Evolutionary conservation across 2,113 vertebrate species (phyloP).

Genomic region (Peromyscus polionotus): DNA sequence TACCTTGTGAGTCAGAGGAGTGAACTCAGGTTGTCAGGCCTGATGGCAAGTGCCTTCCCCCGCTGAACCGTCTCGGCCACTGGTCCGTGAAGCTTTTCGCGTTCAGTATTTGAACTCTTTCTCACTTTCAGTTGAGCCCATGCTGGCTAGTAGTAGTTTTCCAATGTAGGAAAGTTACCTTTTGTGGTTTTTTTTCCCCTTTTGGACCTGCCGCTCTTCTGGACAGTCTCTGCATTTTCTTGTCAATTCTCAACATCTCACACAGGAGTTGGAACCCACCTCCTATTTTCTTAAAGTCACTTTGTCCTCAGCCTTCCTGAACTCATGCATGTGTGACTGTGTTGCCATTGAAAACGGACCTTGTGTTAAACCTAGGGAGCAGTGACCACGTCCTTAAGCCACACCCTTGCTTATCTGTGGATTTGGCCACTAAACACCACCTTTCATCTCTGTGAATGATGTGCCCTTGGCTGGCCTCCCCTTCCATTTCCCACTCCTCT

Average conservation of each 20-base stretch:
- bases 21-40: neutral
- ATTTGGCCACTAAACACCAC: neutral
- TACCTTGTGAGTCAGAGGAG: no score
- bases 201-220: neutral
- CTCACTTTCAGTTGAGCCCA: neutral
- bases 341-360: neutral
- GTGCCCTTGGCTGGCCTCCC: neutral
- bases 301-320: neutral
- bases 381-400: neutral
- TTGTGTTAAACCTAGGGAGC: neutral
- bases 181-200: neutral
- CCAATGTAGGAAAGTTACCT: neutral
- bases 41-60: no score
- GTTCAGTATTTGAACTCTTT: neutral
- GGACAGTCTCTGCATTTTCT: neutral
- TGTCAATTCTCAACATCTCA: neutral
- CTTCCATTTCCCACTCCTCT: no score
- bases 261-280: no score
- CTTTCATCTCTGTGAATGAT: neutral
- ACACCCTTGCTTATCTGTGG: neutral
- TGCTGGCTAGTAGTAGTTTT: neutral
- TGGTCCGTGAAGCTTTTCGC: neutral
- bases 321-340: neutral
- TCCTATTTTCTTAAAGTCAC: neutral
- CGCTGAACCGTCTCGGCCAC: neutral